Evolutionary conservation across 2,113 vertebrate genomes (phyloP).

Genomic region (Odocoileus hemionus): DNA sequence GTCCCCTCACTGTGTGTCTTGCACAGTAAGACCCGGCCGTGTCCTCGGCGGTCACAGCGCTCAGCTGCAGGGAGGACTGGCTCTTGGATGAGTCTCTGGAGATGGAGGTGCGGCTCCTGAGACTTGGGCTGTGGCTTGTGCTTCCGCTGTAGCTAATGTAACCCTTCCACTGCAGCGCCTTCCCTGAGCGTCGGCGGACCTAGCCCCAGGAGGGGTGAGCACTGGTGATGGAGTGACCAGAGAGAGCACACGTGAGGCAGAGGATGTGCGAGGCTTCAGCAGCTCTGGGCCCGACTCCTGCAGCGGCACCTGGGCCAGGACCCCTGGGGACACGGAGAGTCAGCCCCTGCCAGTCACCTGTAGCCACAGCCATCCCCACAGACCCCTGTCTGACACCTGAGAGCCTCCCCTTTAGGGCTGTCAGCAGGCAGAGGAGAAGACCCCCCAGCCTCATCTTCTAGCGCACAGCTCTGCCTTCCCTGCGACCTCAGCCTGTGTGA

Average conservation of each 20-base stretch:
- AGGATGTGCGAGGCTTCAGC: neutral
- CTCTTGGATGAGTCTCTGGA: neutral
- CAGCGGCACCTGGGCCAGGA: neutral
- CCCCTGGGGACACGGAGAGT: neutral
- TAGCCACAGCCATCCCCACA: fast-evolving
- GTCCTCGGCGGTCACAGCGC: neutral
- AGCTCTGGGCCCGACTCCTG: neutral
- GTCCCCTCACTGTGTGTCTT: neutral
- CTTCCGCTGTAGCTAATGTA: neutral
- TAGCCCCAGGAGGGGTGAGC: neutral
- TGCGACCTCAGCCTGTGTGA: no score
- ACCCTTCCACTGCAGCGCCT: neutral
- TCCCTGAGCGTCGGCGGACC: no score
- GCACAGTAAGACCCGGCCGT: fast-evolving
- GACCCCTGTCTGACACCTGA: neutral
- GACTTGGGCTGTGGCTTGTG: neutral
- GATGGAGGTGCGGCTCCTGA: neutral
- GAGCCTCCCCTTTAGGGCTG: no score
- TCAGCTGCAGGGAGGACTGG: neutral
- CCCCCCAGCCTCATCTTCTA: neutral
- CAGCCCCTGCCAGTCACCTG: neutral
- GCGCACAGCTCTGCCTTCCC: no score
- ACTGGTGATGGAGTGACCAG: neutral
- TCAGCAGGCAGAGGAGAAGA: no score
- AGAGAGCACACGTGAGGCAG: neutral